These are phyloP conservation scores for Psittacula derbiana DNA, from an alignment of 2,797 vertebrate species.

Conservation along the genomic window DNA sequence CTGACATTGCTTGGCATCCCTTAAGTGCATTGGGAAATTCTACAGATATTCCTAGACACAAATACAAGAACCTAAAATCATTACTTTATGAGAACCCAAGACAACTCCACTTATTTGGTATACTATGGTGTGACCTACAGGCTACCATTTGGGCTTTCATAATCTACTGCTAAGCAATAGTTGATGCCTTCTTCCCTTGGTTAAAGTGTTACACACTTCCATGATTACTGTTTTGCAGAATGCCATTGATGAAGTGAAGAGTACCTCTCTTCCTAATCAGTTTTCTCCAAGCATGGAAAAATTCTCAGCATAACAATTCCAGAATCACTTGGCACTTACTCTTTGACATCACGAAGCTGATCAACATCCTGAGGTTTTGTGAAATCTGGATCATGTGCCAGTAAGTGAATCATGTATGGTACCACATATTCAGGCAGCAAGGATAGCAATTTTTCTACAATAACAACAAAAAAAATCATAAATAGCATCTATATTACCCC, in stretches of 20 bases:
- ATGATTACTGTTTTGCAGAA: not conserved
- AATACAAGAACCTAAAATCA: not conserved
- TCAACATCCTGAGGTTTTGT: conserved; percentile 98
- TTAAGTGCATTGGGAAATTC: not conserved
- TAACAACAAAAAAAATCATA: not conserved
- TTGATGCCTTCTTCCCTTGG: not conserved
- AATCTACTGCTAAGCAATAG: not conserved
- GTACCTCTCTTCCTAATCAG: not conserved
- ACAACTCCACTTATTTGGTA: not conserved
- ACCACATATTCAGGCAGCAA: conserved; percentile 97
- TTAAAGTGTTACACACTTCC: not conserved
- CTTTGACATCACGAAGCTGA: conserved; percentile 97
- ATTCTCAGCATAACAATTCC: not conserved
- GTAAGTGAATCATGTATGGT: conserved; percentile 96
- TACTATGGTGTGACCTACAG: not conserved
- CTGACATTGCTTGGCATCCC: not conserved
- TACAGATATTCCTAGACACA: not conserved
- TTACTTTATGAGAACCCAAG: not conserved
- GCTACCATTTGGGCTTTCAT: not conserved
- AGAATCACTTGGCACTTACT: conserved; percentile 81
- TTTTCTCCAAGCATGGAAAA: not conserved
- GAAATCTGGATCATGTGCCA: conserved; percentile 98
- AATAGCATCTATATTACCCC: not conserved
- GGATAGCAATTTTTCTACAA: conserved; percentile 91
- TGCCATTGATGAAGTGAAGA: not conserved